phyloP scores from a whole-genome alignment of 35 echinoderm and acorn worm genomes.

The Holothuria glaberrima region DNA sequence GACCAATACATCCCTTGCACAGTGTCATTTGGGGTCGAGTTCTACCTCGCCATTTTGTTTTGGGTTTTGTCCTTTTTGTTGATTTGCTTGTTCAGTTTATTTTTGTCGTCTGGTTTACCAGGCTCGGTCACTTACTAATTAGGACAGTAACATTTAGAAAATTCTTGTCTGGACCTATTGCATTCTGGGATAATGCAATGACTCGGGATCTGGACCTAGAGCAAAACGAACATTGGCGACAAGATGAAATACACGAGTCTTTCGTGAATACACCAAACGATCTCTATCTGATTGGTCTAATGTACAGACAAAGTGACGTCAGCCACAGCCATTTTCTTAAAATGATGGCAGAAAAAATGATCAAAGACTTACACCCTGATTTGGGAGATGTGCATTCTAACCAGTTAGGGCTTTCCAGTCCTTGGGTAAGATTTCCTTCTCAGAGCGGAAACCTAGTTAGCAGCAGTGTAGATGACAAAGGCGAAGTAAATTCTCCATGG shows the following conservation, averaged over 20 bases:
- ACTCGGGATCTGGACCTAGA: neutral
- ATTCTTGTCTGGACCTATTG: too few relatives aligned
- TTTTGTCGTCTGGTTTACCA: neutral
- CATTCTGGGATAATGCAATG: too few relatives aligned
- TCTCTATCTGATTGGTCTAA: neutral
- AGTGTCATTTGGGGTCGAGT: conserved; percentile 9
- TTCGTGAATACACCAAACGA: conserved; percentile 24
- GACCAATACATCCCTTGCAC: conserved; percentile 15
- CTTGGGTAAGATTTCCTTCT: too few relatives aligned
- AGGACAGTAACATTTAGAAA: neutral
- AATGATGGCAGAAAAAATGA: conserved; percentile 39
- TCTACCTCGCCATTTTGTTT: neutral
- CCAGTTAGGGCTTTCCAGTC: too few relatives aligned
- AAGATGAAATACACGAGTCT: neutral
- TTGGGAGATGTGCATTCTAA: too few relatives aligned
- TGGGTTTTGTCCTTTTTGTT: neutral
- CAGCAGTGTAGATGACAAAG: too few relatives aligned
- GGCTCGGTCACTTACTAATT: neutral
- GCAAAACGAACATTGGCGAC: neutral
- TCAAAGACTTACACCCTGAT: neutral
- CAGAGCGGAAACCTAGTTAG: too few relatives aligned
- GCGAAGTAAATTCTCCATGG: too few relatives aligned
- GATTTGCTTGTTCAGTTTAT: neutral
- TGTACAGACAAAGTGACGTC: conserved; percentile 39
- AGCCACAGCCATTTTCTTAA: conserved; percentile 25